Evolutionary conservation across 2,888 invertebrate genomes (phyloP), one percentile per base, ranked within the genome.

Genomic region (Drosophila rubida): DNA sequence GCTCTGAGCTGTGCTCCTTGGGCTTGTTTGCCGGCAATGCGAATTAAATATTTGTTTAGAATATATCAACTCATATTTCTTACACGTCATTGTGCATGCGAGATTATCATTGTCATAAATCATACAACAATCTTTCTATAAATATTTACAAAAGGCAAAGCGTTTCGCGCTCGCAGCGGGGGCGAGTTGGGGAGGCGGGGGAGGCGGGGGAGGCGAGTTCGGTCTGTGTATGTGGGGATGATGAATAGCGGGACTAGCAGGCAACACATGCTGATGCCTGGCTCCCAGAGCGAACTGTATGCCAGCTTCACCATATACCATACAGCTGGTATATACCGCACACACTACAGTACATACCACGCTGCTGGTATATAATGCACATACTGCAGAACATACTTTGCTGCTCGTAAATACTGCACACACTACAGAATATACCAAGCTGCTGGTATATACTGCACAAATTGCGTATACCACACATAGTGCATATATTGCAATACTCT

Each of bases 21-120:
- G 30, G 41, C 62, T 54, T 51, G 42, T 45, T 41, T 51, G 57
- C 55, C 39, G 55, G 71, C 62, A 74, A 63, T 65, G 72, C 65
- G 75, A 81, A 80, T 80, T 84, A 80, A 80, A 80, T 80, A 81
- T 80, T 80, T 80, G 85, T 67, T 80, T 84, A 74, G 82, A 79
- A 79, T 81, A 81, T 77, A 81, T 81, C 79, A 81, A 77, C 79
- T 77, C 85, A 65, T 72, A 81, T 80, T 82, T 82, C 83, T 80
- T 82, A 82, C 83, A 85, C 83, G 86, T 82, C 81, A 82, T 82
- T 82, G 81, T 82, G 86, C 78, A 80, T 75, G 81, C 68, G 70
- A 82, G 86, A 82, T 85, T 82, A 85, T 82, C 78, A 80, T 78
- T 82, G 86, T 82, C 81, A 82, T 82, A 82, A 82, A 82, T 82